phyloP scores from a whole-genome alignment of 2,888 invertebrate genomes.

The Hedychridium roseum region DNA sequence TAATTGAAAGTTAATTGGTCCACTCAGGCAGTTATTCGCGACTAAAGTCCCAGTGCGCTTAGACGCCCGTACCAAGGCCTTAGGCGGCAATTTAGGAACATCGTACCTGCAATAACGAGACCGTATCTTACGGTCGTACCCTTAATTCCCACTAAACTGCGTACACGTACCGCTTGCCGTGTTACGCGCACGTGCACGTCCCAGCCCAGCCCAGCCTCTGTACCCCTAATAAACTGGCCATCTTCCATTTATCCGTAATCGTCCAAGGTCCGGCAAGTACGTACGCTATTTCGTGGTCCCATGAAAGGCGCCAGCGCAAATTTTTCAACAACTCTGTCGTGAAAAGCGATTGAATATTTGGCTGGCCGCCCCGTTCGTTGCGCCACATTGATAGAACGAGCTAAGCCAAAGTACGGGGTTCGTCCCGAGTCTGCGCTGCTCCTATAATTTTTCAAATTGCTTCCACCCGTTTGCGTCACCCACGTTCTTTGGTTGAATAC shows the following conservation, averaged over 20 bases:
- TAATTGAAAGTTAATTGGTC: slow-evolving; percentile 65
- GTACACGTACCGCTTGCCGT: slow-evolving; percentile 36
- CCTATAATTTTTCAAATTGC: slow-evolving; percentile 38
- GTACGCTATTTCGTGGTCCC: slow-evolving; percentile 18
- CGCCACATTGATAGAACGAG: slow-evolving; percentile 1
- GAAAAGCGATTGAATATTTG: slow-evolving; percentile 1
- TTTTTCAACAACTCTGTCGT: background rate
- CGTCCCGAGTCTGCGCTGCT: background rate
- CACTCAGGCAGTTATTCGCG: slow-evolving; percentile 55
- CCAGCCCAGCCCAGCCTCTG: slow-evolving; percentile 51
- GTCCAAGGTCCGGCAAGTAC: slow-evolving; percentile 42
- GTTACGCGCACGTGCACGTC: slow-evolving; percentile 41
- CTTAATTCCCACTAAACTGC: slow-evolving; percentile 16
- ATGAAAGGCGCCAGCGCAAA: background rate
- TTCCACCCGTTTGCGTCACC: slow-evolving; percentile 19
- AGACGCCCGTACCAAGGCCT: slow-evolving; percentile 35
- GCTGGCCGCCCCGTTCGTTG: background rate
- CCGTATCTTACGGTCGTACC: slow-evolving; percentile 49
- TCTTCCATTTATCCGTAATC: slow-evolving; percentile 40
- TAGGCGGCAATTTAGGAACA: slow-evolving; percentile 55
- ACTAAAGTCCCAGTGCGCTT: slow-evolving; percentile 17
- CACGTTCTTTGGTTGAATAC: no score
- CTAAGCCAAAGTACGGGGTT: background rate
- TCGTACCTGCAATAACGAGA: slow-evolving; percentile 51
- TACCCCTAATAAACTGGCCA: slow-evolving; percentile 58